Percentiles rank a stretch among this genome's conserved stretches.
These are phyloP conservation scores for Drosophila azteca DNA, from an alignment of 1,140 invertebrate genomes.

Conservation along the genomic window DNA sequence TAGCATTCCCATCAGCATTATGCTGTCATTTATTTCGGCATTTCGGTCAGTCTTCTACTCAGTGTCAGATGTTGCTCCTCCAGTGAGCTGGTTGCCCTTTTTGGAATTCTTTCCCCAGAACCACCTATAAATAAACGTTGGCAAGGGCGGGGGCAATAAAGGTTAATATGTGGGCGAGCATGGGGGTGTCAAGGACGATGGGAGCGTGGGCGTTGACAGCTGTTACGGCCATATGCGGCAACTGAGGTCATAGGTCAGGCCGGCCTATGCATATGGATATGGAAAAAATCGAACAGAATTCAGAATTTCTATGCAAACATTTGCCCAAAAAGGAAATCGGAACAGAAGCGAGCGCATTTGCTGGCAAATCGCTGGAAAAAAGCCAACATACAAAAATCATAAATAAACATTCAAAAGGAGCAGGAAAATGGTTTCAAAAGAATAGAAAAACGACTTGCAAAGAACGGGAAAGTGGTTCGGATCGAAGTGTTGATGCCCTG, in stretches of 20 bases:
- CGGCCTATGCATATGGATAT: background rate
- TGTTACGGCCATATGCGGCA: slow-evolving; percentile 35
- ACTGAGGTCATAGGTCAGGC: slow-evolving; percentile 53
- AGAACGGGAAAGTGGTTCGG: too few species aligned
- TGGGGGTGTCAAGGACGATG: background rate
- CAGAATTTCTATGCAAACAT: slow-evolving; percentile 50
- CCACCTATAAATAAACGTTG: slow-evolving; percentile 41
- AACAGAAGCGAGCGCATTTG: slow-evolving; percentile 10
- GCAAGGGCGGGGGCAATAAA: slow-evolving; percentile 29
- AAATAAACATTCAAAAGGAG: slow-evolving; percentile 9
- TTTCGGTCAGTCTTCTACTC: slow-evolving; percentile 12
- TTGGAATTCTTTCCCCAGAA: slow-evolving; percentile 1
- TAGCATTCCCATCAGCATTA: slow-evolving; percentile 56
- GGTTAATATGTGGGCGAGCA: slow-evolving; percentile 45
- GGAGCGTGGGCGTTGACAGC: slow-evolving; percentile 41
- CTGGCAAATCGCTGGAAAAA: slow-evolving; percentile 28
- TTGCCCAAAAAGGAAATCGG: slow-evolving; percentile 22
- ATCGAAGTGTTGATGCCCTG: slow-evolving; percentile 25
- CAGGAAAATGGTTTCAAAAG: background rate
- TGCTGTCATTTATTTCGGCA: slow-evolving; percentile 38
- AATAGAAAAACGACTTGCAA: too few species aligned
- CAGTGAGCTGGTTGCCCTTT: slow-evolving; percentile 26
- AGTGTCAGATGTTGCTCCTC: slow-evolving; percentile 27
- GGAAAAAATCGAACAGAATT: slow-evolving; percentile 17
- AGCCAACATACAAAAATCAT: slow-evolving; percentile 1